Evolutionary conservation across 1,140 invertebrate species (phyloP), one percentile per base, ranked within the genome.

Genomic region (Papilio dardanus): DNA sequence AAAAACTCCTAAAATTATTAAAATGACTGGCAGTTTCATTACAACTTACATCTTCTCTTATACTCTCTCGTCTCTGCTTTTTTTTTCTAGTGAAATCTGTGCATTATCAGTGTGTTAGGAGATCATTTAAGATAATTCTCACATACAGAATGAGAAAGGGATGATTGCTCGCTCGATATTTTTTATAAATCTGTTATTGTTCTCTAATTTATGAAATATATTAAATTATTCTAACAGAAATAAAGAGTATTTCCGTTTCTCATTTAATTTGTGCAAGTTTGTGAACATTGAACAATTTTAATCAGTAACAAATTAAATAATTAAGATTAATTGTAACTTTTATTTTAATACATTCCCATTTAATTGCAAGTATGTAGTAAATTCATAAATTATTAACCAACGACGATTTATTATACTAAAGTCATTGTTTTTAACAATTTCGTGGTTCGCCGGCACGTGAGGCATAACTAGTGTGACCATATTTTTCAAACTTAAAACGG

Each of bases 261-360:
- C 86, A 83, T 87, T 87, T 80, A 86, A 87, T 84, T 80, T 71
- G 71, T 73, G 75, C 84, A 82, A 82, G 78, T 79, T 83, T 81
- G 68, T 77, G 65, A 80, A 77, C 54, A 58, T 58, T 58, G 50
- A 58, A 62, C 54, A 62, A 62, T 79, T 79, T 74, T 81, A 76
- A 79, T 77, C 75, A 73, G 75, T 77, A 54, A 71, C 74, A 76
- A 76, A 12, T 65, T 46, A 73, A 77, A 76, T 42, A 54, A 74
- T 21, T 69, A 77, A 74, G 66, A 68, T 40, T 46, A 76, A 40
- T 71, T 54, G 65, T 37, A 68, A 31, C 19, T 75, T 66, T 69
- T 66, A 30, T 71, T 66, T 62, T 54, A 16, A 28, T 14, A 28
- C 24, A 5, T 62, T 30, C 62, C n/a, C n/a, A n/a, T 66, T 31